Evolutionary conservation across 2,888 invertebrate species (phyloP).

Genomic region (Drosophila fungiperda): DNA sequence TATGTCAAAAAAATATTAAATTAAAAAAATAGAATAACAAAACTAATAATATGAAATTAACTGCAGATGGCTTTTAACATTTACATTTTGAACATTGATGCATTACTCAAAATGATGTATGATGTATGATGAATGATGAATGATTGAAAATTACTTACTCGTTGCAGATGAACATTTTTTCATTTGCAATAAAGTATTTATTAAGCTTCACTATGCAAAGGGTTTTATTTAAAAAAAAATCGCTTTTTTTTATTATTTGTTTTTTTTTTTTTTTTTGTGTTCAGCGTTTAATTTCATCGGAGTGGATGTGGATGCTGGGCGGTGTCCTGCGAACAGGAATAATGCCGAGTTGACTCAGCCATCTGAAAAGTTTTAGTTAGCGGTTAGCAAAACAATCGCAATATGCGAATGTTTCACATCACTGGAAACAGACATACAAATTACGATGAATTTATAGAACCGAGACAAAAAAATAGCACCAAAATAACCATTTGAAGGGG

Average conservation of each 20-base stretch:
- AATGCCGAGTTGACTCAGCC: not conserved
- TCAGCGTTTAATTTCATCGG: not conserved
- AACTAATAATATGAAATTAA: not conserved
- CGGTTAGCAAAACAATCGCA: constrained; percentile 31
- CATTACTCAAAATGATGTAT: not conserved
- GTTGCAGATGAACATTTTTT: not conserved
- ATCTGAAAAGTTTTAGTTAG: constrained; percentile 17
- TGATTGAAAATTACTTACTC: not conserved
- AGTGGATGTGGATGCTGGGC: not conserved
- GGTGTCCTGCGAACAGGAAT: constrained; percentile 18
- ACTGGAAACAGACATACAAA: not conserved
- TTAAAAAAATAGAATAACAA: not conserved
- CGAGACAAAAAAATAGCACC: not conserved
- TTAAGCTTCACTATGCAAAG: not conserved
- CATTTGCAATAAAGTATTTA: not conserved
- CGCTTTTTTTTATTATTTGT: not conserved
- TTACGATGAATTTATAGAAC: not conserved
- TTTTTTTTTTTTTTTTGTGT: not conserved
- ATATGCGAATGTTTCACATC: constrained; percentile 9
- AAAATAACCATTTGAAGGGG: not conserved
- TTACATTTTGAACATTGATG: not conserved
- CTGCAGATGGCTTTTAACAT: not conserved
- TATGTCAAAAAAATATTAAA: not conserved
- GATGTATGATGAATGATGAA: not conserved
- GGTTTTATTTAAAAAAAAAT: not conserved